Evolutionary conservation across 2,113 vertebrate species (phyloP).

Genomic region (Zootoca vivipara): DNA sequence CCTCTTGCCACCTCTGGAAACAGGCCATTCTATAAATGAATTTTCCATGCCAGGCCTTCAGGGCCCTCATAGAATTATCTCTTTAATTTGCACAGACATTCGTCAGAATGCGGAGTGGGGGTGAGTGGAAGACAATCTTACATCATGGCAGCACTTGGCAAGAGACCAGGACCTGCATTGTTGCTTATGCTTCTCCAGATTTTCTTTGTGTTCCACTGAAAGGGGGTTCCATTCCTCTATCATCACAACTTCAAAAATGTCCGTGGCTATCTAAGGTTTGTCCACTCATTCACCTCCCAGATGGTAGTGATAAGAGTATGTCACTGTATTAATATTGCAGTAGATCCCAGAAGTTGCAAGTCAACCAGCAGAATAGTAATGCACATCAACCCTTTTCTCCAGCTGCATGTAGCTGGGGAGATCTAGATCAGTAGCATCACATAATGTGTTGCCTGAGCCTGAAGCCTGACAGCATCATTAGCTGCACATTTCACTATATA

Average conservation of each 20-base stretch:
- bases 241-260: neutral
- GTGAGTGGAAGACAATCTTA: neutral
- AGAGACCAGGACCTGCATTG: neutral
- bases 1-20: constrained; percentile 12
- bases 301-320: neutral
- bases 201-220: neutral
- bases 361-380: neutral
- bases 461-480: neutral
- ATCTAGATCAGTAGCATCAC: neutral
- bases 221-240: neutral
- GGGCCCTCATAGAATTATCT: neutral
- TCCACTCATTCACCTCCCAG: no score
- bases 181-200: neutral
- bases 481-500: neutral
- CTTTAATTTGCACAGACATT: neutral
- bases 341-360: neutral
- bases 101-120: neutral
- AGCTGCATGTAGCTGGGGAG: neutral
- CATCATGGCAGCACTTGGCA: neutral
- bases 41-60: neutral
- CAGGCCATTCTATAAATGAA: neutral
- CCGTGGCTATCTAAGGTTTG: neutral
- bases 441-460: neutral
- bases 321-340: neutral
- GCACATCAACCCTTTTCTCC: neutral